Evolutionary conservation across 2,113 vertebrate genomes (phyloP).

Genomic region (Electrona antarctica): DNA sequence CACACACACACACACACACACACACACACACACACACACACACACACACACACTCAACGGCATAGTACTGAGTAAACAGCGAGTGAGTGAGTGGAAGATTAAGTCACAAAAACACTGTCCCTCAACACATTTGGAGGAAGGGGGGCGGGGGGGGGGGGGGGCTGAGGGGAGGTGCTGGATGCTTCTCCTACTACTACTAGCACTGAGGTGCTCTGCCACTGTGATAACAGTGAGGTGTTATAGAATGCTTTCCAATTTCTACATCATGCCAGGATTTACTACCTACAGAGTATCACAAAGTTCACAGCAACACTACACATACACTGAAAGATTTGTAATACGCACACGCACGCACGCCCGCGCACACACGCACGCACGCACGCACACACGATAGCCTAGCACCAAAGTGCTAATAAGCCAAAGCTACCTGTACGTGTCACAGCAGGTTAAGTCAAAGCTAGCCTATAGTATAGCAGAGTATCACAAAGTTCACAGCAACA

Average conservation of each 20-base stretch:
- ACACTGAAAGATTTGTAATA: background rate
- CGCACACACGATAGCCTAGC: conserved; percentile 1
- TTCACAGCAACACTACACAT: background rate
- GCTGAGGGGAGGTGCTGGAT: background rate
- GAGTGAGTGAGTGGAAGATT: background rate
- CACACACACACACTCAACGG: background rate
- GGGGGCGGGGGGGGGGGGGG: background rate
- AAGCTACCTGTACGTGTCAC: conserved; percentile 60
- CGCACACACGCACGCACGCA: background rate
- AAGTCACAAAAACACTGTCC: conserved; percentile 11
- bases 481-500: too few relatives aligned
- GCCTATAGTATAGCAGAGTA: background rate
- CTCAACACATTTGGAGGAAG: background rate
- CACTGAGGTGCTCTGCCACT: background rate
- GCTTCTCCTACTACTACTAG: conserved; percentile 1
- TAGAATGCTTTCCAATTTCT: background rate
- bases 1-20: too few relatives aligned
- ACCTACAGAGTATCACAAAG: background rate
- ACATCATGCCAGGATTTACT: background rate
- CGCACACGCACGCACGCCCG: background rate
- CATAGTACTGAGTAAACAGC: conserved; percentile 27
- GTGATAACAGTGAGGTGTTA: background rate
- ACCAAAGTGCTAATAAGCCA: conserved; percentile 37
- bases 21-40: too few relatives aligned
- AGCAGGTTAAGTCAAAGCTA: conserved; percentile 42